phyloP scores from a whole-genome alignment of 2,797 vertebrate species.

The Amblyopsis hoosieri region DNA sequence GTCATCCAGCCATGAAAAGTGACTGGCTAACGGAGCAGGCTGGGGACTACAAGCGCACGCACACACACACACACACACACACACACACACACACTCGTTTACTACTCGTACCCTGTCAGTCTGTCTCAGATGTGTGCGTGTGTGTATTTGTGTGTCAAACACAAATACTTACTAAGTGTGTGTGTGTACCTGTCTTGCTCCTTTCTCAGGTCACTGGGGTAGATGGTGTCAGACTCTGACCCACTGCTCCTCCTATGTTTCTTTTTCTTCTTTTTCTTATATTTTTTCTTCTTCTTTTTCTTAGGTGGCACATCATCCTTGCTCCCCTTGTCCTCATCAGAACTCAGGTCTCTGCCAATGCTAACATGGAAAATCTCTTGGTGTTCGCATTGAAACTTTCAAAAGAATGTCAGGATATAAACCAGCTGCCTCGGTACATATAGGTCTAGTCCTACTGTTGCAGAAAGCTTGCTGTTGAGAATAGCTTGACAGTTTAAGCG shows the following conservation, averaged over 20 bases:
- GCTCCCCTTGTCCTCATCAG: slow-evolving; percentile 46
- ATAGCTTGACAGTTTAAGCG: no score
- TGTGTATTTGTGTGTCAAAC: not conserved
- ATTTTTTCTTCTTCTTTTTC: slow-evolving; percentile 82
- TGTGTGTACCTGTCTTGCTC: slow-evolving; percentile 56
- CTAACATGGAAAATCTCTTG: slow-evolving; percentile 15
- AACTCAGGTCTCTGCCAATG: slow-evolving; percentile 58
- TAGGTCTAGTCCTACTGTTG: no score
- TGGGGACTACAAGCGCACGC: slow-evolving; percentile 28
- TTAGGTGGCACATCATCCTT: slow-evolving; percentile 39
- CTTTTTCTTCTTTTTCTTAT: slow-evolving; percentile 83
- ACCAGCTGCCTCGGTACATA: not conserved
- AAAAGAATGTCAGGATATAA: not conserved
- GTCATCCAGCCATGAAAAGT: slow-evolving; percentile 89
- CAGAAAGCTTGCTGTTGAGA: no score
- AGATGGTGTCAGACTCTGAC: slow-evolving; percentile 72
- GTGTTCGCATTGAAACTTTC: not conserved
- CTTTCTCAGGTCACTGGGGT: slow-evolving; percentile 71
- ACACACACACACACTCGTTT: not conserved
- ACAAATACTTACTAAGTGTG: not conserved
- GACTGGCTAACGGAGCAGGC: slow-evolving; percentile 58
- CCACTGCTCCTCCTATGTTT: slow-evolving; percentile 79
- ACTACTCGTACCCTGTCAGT: not conserved
- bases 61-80: not conserved
- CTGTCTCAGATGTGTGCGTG: not conserved